Conservation (phyloP, 2,113 vertebrate species). For the Elaphurus davidianus region DNA sequence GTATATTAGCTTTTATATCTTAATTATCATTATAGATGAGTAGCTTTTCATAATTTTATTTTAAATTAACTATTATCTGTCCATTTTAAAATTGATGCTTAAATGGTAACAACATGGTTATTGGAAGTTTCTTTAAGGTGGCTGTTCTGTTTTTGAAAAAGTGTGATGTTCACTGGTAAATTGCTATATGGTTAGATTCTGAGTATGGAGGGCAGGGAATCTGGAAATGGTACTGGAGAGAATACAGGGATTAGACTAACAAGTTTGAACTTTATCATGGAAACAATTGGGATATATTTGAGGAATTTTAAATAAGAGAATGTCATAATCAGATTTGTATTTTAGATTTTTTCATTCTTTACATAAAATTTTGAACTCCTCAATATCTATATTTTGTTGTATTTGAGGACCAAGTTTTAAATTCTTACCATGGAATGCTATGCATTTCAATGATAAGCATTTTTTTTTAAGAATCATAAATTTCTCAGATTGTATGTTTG, state of each 20-base stretch:
- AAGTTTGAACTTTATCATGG: not conserved
- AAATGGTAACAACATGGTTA: not conserved
- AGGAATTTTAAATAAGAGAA: slow-evolving; percentile 18
- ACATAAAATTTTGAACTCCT: not conserved
- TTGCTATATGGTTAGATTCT: not conserved
- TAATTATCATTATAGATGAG: not conserved
- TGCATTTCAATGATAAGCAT: not conserved
- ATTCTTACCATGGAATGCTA: not conserved
- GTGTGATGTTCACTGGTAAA: not conserved
- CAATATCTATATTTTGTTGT: not conserved
- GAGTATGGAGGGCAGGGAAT: not conserved
- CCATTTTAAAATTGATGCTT: not conserved
- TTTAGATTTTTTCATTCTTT: not conserved
- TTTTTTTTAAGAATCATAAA: not conserved
- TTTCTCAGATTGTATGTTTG: not conserved
- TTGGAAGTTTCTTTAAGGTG: not conserved
- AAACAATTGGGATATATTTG: not conserved
- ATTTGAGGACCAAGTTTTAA: slow-evolving; percentile 19
- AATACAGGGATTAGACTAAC: not conserved
- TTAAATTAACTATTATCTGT: not conserved
- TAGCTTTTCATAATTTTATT: slow-evolving; percentile 4
- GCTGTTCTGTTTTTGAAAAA: not conserved
- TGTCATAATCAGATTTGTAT: not conserved
- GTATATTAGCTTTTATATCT: not conserved
- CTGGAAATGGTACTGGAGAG: not conserved